These are phyloP conservation scores for Scophthalmus maximus DNA, from an alignment of 2,113 vertebrate genomes.

Conservation along the genomic window DNA sequence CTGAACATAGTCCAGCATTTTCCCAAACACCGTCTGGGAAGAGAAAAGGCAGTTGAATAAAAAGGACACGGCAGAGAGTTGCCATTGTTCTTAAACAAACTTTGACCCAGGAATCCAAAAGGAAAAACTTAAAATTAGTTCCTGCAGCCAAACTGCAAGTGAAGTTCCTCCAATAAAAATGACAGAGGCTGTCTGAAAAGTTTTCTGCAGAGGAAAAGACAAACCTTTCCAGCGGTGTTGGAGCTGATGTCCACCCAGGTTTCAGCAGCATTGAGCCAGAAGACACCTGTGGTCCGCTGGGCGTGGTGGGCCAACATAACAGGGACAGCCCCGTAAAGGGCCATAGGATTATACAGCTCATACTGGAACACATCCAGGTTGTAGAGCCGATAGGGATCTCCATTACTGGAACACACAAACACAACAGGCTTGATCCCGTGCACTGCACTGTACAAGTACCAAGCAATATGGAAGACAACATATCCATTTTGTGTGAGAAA, in stretches of 20 bases:
- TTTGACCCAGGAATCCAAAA: background rate
- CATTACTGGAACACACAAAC: slow-evolving; percentile 80
- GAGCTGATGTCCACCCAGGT: slow-evolving; percentile 96
- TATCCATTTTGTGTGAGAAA: background rate
- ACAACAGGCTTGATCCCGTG: background rate
- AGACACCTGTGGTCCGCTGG: slow-evolving; percentile 88
- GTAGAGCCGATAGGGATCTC: slow-evolving; percentile 92
- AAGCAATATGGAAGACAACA: background rate
- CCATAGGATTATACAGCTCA: slow-evolving; percentile 92
- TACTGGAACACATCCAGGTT: slow-evolving; percentile 98
- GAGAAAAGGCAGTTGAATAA: background rate
- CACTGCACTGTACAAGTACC: background rate
- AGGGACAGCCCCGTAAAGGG: slow-evolving; percentile 91
- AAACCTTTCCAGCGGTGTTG: slow-evolving; percentile 92
- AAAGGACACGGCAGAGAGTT: background rate
- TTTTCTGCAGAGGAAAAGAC: background rate
- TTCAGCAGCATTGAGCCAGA: slow-evolving; percentile 96
- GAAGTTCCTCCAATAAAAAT: background rate
- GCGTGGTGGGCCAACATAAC: slow-evolving; percentile 89
- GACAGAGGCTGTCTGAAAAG: background rate
- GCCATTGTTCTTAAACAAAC: background rate
- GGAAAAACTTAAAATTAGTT: no score
- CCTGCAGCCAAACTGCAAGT: background rate
- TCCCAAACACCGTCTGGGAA: slow-evolving; percentile 90
- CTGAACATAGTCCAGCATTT: slow-evolving; percentile 92